A percentile compares a stretch with the other conserved stretches of the same genome.
Conservation (phyloP, 2,113 vertebrate species). For the Grus americana region DNA sequence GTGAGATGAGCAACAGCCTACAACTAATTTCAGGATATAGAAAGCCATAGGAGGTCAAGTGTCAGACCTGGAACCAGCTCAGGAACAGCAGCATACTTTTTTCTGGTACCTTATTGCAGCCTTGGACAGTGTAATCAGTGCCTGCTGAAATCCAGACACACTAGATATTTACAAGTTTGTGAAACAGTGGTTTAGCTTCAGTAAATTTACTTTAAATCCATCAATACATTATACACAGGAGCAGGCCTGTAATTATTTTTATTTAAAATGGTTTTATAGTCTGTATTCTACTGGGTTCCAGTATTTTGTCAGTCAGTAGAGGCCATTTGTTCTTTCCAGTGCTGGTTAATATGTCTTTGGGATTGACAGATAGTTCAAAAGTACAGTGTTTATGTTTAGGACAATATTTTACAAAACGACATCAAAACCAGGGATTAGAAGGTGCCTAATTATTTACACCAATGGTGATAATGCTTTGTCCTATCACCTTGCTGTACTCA, state of each 20-base stretch:
- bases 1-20: background rate
- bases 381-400: background rate
- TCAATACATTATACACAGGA: background rate
- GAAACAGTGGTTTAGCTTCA: background rate
- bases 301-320: background rate
- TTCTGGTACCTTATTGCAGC: background rate
- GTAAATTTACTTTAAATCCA: background rate
- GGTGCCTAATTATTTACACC: background rate
- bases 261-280: background rate
- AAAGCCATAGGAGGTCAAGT: background rate
- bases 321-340: background rate
- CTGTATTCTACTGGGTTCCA: background rate
- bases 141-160: background rate
- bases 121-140: background rate
- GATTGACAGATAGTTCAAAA: background rate
- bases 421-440: background rate
- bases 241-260: background rate
- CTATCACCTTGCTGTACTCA: background rate
- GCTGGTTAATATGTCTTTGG: background rate
- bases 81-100: background rate
- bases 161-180: background rate
- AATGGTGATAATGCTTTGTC: background rate
- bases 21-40: background rate
- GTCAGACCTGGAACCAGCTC: background rate
- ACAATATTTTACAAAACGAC: background rate